Evolutionary conservation across 2,888 invertebrate species (phyloP).

Genomic region (Blastobasis adustella): DNA sequence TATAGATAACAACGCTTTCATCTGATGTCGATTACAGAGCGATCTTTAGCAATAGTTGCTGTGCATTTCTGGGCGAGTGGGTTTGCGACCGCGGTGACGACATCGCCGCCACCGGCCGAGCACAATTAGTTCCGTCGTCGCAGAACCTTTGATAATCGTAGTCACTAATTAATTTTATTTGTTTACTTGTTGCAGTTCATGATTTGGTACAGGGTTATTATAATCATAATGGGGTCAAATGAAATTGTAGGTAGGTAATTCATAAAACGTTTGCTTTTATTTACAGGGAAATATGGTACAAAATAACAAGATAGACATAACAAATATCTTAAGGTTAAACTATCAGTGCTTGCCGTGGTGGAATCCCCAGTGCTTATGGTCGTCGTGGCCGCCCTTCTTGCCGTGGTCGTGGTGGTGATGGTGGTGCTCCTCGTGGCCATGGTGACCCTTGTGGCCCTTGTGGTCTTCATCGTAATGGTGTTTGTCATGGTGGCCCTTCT

Average conservation of each 20-base stretch:
- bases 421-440: constrained; percentile 84
- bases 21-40: constrained; percentile 59
- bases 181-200: constrained; percentile 2
- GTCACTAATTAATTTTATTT: constrained; percentile 21
- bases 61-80: constrained; percentile 68
- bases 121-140: constrained; percentile 56
- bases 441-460: constrained; percentile 85
- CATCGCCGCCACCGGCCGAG: constrained; percentile 52
- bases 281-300: constrained; percentile 50
- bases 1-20: constrained; percentile 68
- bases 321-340: constrained; percentile 35
- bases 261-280: constrained; percentile 33
- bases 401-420: constrained; percentile 84
- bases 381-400: constrained; percentile 85
- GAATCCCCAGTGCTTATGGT: constrained; percentile 84
- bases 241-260: no score
- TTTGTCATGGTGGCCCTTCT: constrained; percentile 88
- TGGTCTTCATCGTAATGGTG: constrained; percentile 88
- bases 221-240: no score
- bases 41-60: constrained; percentile 65
- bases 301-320: constrained; percentile 41
- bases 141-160: constrained; percentile 16
- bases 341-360: constrained; percentile 73
- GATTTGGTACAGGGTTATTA: no score
- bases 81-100: constrained; percentile 52